These are phyloP conservation scores for Polyodon spathula DNA, from an alignment of 2,113 vertebrate species.

Conservation along the genomic window DNA sequence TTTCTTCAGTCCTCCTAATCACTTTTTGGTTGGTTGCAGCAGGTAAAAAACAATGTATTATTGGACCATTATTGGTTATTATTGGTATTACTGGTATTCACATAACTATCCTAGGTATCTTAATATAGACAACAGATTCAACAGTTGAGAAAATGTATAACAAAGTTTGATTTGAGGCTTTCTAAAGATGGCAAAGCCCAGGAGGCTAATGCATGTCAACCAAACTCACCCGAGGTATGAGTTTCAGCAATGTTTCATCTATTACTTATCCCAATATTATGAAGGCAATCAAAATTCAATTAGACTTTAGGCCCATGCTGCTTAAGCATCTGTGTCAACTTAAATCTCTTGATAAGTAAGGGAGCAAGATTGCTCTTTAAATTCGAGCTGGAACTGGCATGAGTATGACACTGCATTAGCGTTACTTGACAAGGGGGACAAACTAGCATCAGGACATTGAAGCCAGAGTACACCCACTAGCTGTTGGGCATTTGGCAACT, in stretches of 20 bases:
- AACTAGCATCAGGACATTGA: background rate
- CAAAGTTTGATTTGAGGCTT: no score
- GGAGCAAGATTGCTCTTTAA: slow-evolving; percentile 24
- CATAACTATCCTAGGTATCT: no score
- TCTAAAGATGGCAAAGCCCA: background rate
- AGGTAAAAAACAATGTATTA: no score
- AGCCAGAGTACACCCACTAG: background rate
- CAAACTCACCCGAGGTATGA: slow-evolving; percentile 23
- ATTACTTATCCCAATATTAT: slow-evolving; percentile 20
- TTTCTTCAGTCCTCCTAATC: no score
- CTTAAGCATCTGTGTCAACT: slow-evolving; percentile 24
- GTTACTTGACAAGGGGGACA: background rate
- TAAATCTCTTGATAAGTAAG: slow-evolving; percentile 24
- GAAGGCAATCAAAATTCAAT: slow-evolving; percentile 32
- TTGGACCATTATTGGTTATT: no score
- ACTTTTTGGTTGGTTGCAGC: no score
- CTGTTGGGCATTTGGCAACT: no score
- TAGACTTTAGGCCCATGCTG: slow-evolving; percentile 15
- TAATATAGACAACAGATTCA: no score
- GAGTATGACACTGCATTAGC: background rate
- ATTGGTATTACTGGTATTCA: no score
- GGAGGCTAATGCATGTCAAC: slow-evolving; percentile 1
- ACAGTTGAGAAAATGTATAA: no score
- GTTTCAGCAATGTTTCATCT: slow-evolving; percentile 14
- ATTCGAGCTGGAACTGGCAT: slow-evolving; percentile 5